Conservation (phyloP, 2,888 invertebrate species). For the Parnassius smintheus region DNA sequence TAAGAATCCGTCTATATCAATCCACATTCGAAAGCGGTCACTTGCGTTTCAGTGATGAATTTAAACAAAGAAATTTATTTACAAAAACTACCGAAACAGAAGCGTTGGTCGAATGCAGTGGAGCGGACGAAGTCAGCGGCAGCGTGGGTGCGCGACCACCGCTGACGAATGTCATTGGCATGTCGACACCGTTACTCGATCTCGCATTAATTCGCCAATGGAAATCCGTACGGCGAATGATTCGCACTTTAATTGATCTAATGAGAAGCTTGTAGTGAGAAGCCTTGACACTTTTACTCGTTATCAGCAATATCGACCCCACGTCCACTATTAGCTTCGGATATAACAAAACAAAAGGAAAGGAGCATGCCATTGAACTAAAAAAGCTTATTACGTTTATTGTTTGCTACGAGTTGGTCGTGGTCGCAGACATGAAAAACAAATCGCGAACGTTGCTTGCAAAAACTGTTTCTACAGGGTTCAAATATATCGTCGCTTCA, state of each 20-base stretch:
- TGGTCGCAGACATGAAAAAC: constrained; percentile 61
- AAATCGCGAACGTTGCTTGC: constrained; percentile 42
- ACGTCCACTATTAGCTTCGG: constrained; percentile 44
- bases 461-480: constrained; percentile 37
- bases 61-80: constrained; percentile 31
- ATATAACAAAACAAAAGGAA: constrained; percentile 42
- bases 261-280: constrained; percentile 60
- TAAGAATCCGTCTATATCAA: constrained; percentile 9
- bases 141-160: constrained; percentile 49
- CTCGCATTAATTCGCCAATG: constrained; percentile 78
- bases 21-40: constrained; percentile 45
- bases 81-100: constrained; percentile 32
- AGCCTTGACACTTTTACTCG: constrained; percentile 53
- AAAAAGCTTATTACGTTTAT: constrained; percentile 50
- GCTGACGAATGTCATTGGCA: constrained; percentile 79
- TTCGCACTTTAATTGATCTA: constrained; percentile 68
- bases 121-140: constrained; percentile 38
- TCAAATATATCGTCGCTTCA: constrained; percentile 45
- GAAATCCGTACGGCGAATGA: constrained; percentile 68
- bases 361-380: constrained; percentile 45
- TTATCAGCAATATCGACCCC: constrained; percentile 63
- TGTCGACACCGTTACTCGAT: constrained; percentile 76
- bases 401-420: constrained; percentile 56
- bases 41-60: constrained; percentile 31
- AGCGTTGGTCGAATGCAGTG: constrained; percentile 30